Evolutionary conservation across 1,140 invertebrate species (phyloP).

Genomic region (Drosophila rufa): DNA sequence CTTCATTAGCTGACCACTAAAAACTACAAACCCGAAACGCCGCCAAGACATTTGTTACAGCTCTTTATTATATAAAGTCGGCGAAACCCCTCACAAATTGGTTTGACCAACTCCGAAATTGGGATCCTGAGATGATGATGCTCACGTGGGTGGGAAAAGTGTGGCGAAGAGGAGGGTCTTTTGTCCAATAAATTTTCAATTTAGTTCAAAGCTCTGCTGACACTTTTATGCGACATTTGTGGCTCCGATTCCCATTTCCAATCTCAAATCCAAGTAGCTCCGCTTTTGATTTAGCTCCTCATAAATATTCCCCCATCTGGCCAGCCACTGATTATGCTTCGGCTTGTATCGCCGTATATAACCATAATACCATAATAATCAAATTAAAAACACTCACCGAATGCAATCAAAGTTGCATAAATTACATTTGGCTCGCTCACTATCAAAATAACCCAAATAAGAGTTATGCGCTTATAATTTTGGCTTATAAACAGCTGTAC

Average conservation of each 20-base stretch:
- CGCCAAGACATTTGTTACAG: conserved; percentile 46
- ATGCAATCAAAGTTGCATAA: conserved; percentile 80
- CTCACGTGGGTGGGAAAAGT: conserved; percentile 43
- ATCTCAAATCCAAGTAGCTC: conserved; percentile 25
- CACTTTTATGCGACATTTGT: conserved; percentile 71
- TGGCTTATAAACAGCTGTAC: conserved; percentile 36
- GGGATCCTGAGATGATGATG: conserved; percentile 12
- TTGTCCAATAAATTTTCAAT: conserved; percentile 59
- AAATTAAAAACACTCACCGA: conserved; percentile 79
- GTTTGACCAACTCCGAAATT: conserved; percentile 12
- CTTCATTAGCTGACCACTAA: conserved; percentile 63
- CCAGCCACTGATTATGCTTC: conserved; percentile 56
- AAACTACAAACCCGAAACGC: conserved; percentile 57
- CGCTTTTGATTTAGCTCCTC: conserved; percentile 34
- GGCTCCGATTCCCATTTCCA: conserved; percentile 2
- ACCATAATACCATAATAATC: conserved; percentile 78
- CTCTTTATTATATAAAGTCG: conserved; percentile 63
- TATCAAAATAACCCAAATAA: conserved; percentile 48
- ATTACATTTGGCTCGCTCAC: conserved; percentile 59
- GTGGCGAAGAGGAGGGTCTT: not conserved
- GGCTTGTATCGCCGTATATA: conserved; percentile 56
- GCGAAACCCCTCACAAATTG: conserved; percentile 37
- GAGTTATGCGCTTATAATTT: conserved; percentile 73
- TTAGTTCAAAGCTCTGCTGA: conserved; percentile 45
- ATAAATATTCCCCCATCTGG: conserved; percentile 61